Evolutionary conservation across 2,113 vertebrate genomes (phyloP).

Genomic region (Eclectus roratus): DNA sequence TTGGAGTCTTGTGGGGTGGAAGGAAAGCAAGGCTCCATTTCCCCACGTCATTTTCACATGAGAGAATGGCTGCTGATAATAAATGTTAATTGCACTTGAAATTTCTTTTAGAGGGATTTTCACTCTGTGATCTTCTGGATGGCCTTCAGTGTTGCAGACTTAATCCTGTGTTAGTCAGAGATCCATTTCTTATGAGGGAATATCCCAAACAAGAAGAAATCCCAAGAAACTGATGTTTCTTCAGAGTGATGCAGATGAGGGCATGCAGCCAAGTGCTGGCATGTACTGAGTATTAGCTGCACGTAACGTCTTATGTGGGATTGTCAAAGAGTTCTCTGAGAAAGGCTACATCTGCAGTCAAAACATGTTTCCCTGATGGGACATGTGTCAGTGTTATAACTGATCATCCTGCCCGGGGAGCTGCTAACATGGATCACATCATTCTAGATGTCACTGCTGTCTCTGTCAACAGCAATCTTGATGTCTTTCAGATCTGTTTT

Average conservation of each 20-base stretch:
- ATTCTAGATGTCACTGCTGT: background rate
- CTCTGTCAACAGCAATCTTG: background rate
- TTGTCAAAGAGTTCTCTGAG: background rate
- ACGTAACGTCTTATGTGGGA: background rate
- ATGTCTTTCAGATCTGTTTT: background rate
- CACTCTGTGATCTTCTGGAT: background rate
- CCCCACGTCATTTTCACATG: background rate
- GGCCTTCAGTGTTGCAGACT: background rate
- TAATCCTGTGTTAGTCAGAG: background rate
- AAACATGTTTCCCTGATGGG: background rate
- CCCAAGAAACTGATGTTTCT: background rate
- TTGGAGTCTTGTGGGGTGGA: background rate
- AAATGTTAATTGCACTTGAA: background rate
- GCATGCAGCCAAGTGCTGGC: background rate
- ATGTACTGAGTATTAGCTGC: background rate
- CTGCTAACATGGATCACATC: background rate
- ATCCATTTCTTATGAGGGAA: background rate
- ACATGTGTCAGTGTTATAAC: background rate
- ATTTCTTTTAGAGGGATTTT: background rate
- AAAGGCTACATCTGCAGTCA: background rate
- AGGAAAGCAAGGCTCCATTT: background rate
- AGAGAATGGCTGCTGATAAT: background rate
- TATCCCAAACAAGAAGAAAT: background rate
- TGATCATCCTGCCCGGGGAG: rapidly evolving
- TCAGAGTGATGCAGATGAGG: background rate